A percentile compares a stretch with the other conserved stretches of the same genome.
Conservation (phyloP, 92 coral and sea anemone genomes). For the Meandrina meandrites region DNA sequence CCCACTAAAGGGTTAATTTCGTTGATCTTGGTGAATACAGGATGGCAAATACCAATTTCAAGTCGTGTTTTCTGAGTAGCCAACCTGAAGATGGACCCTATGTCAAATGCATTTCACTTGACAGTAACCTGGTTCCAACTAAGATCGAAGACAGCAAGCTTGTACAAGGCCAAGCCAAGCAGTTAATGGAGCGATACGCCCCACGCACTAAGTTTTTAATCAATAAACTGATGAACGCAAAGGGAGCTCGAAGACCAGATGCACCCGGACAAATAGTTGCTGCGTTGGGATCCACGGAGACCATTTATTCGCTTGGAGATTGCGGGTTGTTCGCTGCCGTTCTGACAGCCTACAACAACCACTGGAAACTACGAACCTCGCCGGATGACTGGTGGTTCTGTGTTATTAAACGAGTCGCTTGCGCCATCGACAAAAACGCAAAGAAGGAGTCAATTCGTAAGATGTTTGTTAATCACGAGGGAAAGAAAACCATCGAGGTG, state of each 20-base stretch:
- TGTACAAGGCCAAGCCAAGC: neutral
- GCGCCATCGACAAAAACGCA: conserved; percentile 59
- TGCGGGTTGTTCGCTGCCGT: conserved; percentile 59
- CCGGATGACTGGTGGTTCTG: conserved; percentile 90
- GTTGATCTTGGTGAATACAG: neutral
- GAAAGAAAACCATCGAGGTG: conserved; percentile 60
- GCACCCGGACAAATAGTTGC: neutral
- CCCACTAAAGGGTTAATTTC: neutral
- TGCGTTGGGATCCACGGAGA: conserved; percentile 49
- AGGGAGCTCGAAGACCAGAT: neutral
- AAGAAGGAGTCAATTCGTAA: conserved; percentile 50
- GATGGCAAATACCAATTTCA: neutral
- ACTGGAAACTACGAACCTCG: conserved; percentile 74
- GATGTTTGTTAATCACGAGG: conserved; percentile 66
- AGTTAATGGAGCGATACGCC: neutral
- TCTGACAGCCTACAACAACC: conserved; percentile 67
- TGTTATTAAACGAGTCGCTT: conserved; percentile 64
- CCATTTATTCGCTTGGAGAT: conserved; percentile 26
- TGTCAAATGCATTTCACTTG: conserved; percentile 4
- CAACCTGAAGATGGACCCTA: neutral
- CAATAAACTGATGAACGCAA: neutral
- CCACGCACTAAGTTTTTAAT: neutral
- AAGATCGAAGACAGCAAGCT: conserved; percentile 13
- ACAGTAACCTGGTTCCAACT: conserved; percentile 5
- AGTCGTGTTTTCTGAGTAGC: neutral